These are phyloP conservation scores for Pseudoatta argentina DNA, from an alignment of 1,140 invertebrate species.

Conservation along the genomic window DNA sequence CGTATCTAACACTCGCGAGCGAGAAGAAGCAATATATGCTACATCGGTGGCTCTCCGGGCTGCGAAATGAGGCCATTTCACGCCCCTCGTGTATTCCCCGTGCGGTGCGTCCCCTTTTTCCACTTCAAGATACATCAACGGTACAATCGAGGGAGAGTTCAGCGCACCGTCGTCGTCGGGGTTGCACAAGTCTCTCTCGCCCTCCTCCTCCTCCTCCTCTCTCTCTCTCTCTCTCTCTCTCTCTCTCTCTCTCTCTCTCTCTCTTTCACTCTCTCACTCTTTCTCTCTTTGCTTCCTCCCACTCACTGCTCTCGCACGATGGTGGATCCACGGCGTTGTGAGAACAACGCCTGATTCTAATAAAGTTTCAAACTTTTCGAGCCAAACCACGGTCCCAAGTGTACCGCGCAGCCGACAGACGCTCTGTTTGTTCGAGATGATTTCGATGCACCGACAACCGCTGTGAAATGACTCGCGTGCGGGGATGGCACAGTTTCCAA, in stretches of 20 bases:
- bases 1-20: conserved; percentile 65
- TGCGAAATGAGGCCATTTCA: conserved; percentile 79
- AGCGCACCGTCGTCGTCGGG: conserved; percentile 66
- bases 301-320: conserved; percentile 28
- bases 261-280: conserved; percentile 6
- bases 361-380: conserved; percentile 70
- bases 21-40: conserved; percentile 66
- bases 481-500: conserved; percentile 40
- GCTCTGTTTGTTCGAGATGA: conserved; percentile 48
- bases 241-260: conserved; percentile 5
- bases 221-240: too few relatives aligned
- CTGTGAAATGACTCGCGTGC: conserved; percentile 39
- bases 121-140: conserved; percentile 75
- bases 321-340: conserved; percentile 60
- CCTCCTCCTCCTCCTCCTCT: background rate
- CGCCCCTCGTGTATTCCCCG: conserved; percentile 58
- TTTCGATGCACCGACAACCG: conserved; percentile 38
- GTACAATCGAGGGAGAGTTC: conserved; percentile 75
- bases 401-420: conserved; percentile 22
- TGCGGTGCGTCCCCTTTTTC: conserved; percentile 76
- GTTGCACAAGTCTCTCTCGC: conserved; percentile 65
- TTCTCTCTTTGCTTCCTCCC: conserved; percentile 3
- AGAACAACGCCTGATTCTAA: conserved; percentile 70
- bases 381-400: conserved; percentile 50
- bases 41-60: conserved; percentile 67